Evolutionary conservation across 2,113 vertebrate species (phyloP).

Genomic region (Tetraodon nigroviridis): DNA sequence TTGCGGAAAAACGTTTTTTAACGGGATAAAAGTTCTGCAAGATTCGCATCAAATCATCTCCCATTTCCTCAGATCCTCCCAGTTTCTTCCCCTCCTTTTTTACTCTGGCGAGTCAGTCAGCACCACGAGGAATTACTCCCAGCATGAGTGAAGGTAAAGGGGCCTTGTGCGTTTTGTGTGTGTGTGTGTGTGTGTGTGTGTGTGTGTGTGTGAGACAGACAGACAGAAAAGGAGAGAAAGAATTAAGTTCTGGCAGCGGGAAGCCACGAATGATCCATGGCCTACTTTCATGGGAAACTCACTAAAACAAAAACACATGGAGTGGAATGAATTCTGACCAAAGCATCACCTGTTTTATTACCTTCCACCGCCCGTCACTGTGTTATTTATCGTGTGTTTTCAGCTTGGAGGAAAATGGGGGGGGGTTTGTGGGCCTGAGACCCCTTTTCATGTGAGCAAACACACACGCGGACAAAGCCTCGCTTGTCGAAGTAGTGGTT

Average conservation of each 20-base stretch:
- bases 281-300: constrained; percentile 38
- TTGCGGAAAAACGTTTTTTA: not conserved
- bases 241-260: constrained; percentile 38
- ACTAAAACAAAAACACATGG: constrained; percentile 42
- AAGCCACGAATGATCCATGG: constrained; percentile 36
- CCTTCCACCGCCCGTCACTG: constrained; percentile 14
- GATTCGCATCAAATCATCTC: constrained; percentile 8
- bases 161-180: constrained; percentile 13
- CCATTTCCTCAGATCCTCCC: constrained; percentile 4
- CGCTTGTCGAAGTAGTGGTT: constrained; percentile 33
- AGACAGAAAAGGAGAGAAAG: not conserved
- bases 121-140: constrained; percentile 32
- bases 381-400: constrained; percentile 6
- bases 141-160: constrained; percentile 24
- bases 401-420: not conserved
- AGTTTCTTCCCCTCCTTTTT: constrained; percentile 2
- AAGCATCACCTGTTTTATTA: constrained; percentile 16
- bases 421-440: not conserved
- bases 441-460: constrained; percentile 42
- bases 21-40: not conserved
- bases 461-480: constrained; percentile 38
- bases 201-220: constrained; percentile 4
- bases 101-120: constrained; percentile 1
- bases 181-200: constrained; percentile 21
- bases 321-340: constrained; percentile 1